Conservation (phyloP, 2,888 invertebrate species). For the Thalpophila matura region DNA sequence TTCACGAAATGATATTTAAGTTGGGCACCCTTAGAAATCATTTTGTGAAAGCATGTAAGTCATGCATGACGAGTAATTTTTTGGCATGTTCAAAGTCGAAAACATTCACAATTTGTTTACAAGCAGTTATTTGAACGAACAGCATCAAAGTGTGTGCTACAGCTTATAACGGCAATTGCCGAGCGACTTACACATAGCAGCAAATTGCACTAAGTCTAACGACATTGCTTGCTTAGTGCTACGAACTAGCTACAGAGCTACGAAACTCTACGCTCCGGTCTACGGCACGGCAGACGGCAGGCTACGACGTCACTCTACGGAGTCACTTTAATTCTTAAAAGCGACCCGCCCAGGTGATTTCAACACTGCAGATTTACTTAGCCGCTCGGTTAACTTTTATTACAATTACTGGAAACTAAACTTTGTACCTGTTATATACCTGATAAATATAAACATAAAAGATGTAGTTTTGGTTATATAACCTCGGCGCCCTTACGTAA, state of each 20-base stretch:
- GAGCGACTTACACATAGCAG: slow-evolving; percentile 55
- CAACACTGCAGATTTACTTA: slow-evolving; percentile 61
- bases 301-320: slow-evolving; percentile 51
- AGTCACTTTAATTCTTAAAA: slow-evolving; percentile 61
- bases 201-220: slow-evolving; percentile 62
- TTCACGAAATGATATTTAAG: too few relatives aligned
- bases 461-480: slow-evolving; percentile 2
- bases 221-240: slow-evolving; percentile 60
- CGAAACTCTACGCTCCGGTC: slow-evolving; percentile 52
- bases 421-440: slow-evolving; percentile 36
- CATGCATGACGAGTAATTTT: too few relatives aligned
- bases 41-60: too few relatives aligned
- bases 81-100: slow-evolving; percentile 6
- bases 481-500: slow-evolving; percentile 24
- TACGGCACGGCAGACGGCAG: slow-evolving; percentile 48
- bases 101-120: slow-evolving; percentile 14
- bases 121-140: slow-evolving; percentile 34
- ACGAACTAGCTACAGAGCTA: slow-evolving; percentile 52
- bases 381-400: slow-evolving; percentile 62
- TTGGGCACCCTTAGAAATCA: too few relatives aligned
- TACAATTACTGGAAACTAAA: slow-evolving; percentile 56
- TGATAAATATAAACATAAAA: not conserved
- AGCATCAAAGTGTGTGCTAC: slow-evolving; percentile 42
- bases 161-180: slow-evolving; percentile 55
- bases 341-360: slow-evolving; percentile 63